Conservation (phyloP, 2,113 vertebrate species). For the Anolis sagrei region DNA sequence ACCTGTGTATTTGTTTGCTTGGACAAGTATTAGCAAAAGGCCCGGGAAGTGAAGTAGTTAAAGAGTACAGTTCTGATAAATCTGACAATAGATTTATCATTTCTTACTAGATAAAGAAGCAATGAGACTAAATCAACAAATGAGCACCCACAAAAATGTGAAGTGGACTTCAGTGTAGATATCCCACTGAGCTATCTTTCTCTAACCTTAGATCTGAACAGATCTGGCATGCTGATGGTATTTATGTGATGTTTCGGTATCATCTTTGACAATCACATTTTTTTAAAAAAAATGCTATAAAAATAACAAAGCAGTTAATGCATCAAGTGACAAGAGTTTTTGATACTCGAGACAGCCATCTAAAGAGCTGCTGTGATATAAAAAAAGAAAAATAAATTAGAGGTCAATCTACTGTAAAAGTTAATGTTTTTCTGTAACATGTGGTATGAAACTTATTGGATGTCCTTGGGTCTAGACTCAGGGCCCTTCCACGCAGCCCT, state of each 20-base stretch:
- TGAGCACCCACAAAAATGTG: background rate
- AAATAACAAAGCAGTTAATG: conserved; percentile 10
- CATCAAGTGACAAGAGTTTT: conserved; percentile 27
- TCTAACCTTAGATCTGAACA: background rate
- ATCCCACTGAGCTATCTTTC: background rate
- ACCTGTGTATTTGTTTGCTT: conserved; percentile 17
- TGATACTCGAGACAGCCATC: conserved; percentile 32
- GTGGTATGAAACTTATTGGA: too few relatives aligned
- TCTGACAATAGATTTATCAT: conserved; percentile 10
- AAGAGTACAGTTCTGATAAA: conserved; percentile 21
- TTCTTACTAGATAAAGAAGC: conserved; percentile 19
- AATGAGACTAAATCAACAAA: conserved; percentile 24
- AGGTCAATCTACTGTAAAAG: conserved; percentile 2
- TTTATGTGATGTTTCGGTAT: conserved; percentile 27
- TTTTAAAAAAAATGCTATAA: background rate
- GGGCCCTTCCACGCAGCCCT: too few relatives aligned
- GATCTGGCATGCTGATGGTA: background rate
- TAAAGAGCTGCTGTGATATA: background rate
- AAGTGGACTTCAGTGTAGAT: background rate
- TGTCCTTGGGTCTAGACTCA: too few relatives aligned
- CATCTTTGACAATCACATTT: conserved; percentile 19
- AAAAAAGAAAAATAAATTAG: background rate
- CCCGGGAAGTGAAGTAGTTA: conserved; percentile 42
- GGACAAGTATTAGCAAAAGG: conserved; percentile 38
- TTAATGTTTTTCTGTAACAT: too few relatives aligned